Base-by-base conservation (phyloP, 2,888 invertebrate species). In the Cheilosia variabilis region DNA sequence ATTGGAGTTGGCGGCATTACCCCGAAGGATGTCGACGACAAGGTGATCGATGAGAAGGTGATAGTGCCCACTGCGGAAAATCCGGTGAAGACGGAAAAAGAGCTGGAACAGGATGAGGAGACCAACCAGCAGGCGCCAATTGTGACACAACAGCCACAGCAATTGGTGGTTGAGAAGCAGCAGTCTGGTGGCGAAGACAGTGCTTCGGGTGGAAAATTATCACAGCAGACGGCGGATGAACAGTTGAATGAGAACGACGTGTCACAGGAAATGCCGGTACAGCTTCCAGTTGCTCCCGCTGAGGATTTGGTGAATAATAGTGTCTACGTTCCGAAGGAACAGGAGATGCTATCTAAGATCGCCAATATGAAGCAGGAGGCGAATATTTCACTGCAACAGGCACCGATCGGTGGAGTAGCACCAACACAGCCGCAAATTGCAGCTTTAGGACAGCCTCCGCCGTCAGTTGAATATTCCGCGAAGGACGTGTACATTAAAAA, bases 401-500 rank as follows among this genome's bases (percentile, higher is more conserved):
- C 62, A 27, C 19, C 55, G 4, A 68, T 77, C 15, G 66, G 66
- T 9, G 66, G 66, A 89, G 68, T 55, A 17, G 77, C 89, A 89
- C 66, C 91, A 68, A 93, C 93, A 52, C 93, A 93, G 69, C 90
- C 80, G 9, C 63, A 81, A 58, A 41, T 86, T 68, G 27, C 86
- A 62, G 19, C 88, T 73, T 24, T 83, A 90, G 69, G 81, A 58
- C 22, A 86, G 68, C 68, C 77, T 22, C 87, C 72, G 31, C 87
- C 83, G 4, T 43, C 65, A n/a, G 50, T 82, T 7, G 91, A 93
- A 89, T 93, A 94, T 88, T 93, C 94, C 9, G 94, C 94, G 68
- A 95, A 95, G 90, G 93, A 95, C 15, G 94, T 95, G 88, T 94
- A 94, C 90, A 94, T 92, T 45, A 93, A 93, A 58, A 93, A 93